Percentiles rank a stretch among this genome's conserved stretches.
Conservation (phyloP, 2,797 vertebrate genomes). For the Pipistrellus nathusii region DNA sequence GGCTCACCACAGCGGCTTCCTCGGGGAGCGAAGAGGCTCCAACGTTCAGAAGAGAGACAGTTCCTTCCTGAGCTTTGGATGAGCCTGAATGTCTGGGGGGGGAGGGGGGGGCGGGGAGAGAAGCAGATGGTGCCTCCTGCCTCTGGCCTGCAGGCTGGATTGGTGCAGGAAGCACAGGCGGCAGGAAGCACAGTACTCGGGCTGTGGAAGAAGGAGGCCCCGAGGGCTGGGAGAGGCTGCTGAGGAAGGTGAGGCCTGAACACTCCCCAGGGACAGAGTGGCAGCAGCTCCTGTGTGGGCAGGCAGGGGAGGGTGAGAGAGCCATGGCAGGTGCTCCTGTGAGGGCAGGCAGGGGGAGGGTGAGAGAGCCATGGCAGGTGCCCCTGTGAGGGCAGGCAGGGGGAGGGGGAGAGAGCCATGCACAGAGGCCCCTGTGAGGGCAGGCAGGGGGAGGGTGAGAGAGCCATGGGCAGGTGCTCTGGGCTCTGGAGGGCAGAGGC, state of each 20-base stretch:
- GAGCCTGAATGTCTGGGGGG: accelerated
- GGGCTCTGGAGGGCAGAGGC: not conserved
- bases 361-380: not conserved
- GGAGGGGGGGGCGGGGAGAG: no score
- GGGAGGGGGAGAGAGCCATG: no score
- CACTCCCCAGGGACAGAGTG: not conserved
- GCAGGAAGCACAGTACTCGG: accelerated
- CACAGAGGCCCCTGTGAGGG: no score
- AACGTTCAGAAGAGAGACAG: not conserved
- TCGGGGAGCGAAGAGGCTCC: not conserved
- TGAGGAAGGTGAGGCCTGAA: not conserved
- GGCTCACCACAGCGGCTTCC: not conserved
- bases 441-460: no score
- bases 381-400: not conserved
- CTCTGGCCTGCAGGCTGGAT: accelerated
- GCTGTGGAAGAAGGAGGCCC: not conserved
- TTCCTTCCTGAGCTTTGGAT: not conserved
- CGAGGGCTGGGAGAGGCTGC: not conserved
- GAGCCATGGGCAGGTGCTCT: no score
- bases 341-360: no score
- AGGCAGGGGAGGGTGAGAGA: no score
- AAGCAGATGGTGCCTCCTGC: accelerated
- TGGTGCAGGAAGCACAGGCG: accelerated
- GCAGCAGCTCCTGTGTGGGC: no score
- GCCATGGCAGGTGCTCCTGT: no score